Evolutionary conservation across 2,888 invertebrate species (phyloP).

Genomic region (Drosophila tanythrix): DNA sequence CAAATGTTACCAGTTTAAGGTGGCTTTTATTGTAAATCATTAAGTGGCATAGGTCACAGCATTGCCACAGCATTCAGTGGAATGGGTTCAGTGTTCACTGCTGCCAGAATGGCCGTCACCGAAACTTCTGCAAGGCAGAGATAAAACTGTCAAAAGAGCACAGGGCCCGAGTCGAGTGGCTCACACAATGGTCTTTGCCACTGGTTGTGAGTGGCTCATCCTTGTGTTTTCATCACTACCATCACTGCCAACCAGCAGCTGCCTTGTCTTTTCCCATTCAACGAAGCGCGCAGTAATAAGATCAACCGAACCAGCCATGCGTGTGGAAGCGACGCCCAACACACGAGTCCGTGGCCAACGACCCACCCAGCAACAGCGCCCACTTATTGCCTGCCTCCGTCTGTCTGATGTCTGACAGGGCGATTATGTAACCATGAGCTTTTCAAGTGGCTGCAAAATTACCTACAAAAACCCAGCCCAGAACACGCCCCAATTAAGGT

Average conservation of each 20-base stretch:
- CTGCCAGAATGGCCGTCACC: conserved; percentile 33
- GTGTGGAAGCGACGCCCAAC: conserved; percentile 62
- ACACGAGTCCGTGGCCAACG: conserved; percentile 19
- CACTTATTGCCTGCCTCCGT: conserved; percentile 25
- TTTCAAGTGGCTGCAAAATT: conserved; percentile 77
- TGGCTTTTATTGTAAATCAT: neutral
- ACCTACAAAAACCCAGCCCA: conserved; percentile 52
- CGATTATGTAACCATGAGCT: conserved; percentile 66
- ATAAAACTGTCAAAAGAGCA: conserved; percentile 74
- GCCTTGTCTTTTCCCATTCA: conserved; percentile 79
- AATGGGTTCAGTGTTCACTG: neutral
- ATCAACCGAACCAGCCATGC: conserved; percentile 76
- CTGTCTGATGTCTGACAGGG: conserved; percentile 54
- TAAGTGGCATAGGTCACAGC: conserved; percentile 17
- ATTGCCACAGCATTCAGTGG: conserved; percentile 1
- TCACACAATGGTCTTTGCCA: conserved; percentile 38
- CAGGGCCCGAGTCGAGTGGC: conserved; percentile 42
- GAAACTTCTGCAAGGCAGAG: conserved; percentile 69
- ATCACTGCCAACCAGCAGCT: conserved; percentile 44
- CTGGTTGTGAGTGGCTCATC: conserved; percentile 27
- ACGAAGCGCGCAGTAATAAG: conserved; percentile 81
- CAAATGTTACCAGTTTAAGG: neutral
- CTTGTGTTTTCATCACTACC: conserved; percentile 26
- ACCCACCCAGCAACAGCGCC: conserved; percentile 54
- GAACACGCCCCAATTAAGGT: conserved; percentile 71